These are phyloP conservation scores for Gambusia yucatana DNA, from an alignment of 2,797 vertebrate genomes.

Conservation along the genomic window DNA sequence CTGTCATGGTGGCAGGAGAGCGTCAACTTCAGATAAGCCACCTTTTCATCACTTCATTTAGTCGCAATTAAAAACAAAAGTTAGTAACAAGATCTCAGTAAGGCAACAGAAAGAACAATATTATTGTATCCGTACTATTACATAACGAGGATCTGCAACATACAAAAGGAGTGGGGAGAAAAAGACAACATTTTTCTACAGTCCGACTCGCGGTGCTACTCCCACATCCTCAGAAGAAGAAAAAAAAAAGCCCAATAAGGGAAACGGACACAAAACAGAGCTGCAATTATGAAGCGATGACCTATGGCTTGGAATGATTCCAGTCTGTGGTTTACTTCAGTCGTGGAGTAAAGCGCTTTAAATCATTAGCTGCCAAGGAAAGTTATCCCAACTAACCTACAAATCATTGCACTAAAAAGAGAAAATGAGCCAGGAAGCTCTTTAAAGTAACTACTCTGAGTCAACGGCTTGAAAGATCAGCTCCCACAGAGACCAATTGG, in stretches of 20 bases:
- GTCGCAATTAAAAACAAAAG: constrained; percentile 14
- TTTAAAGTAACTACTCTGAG: constrained; percentile 32
- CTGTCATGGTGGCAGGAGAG: constrained; percentile 53
- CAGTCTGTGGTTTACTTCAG: constrained; percentile 52
- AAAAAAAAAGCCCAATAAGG: constrained; percentile 22
- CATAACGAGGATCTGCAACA: neutral
- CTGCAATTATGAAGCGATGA: constrained; percentile 37
- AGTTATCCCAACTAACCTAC: constrained; percentile 45
- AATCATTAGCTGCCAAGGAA: constrained; percentile 74
- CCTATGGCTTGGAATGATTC: constrained; percentile 70
- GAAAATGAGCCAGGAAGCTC: constrained; percentile 32
- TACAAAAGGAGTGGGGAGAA: neutral
- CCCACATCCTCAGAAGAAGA: constrained; percentile 28
- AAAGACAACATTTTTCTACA: constrained; percentile 5
- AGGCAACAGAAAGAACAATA: constrained; percentile 14
- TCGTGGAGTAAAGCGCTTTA: constrained; percentile 54
- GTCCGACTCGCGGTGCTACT: constrained; percentile 27
- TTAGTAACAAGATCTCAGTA: constrained; percentile 12
- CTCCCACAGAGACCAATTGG: constrained; percentile 41
- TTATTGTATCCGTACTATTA: constrained; percentile 1
- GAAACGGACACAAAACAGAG: constrained; percentile 25
- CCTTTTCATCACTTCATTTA: constrained; percentile 44
- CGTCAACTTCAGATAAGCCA: constrained; percentile 36
- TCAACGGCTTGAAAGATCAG: constrained; percentile 22
- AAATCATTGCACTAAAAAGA: constrained; percentile 59